These are phyloP conservation scores for Passer montanus DNA, from an alignment of 2,113 vertebrate species.

Conservation along the genomic window DNA sequence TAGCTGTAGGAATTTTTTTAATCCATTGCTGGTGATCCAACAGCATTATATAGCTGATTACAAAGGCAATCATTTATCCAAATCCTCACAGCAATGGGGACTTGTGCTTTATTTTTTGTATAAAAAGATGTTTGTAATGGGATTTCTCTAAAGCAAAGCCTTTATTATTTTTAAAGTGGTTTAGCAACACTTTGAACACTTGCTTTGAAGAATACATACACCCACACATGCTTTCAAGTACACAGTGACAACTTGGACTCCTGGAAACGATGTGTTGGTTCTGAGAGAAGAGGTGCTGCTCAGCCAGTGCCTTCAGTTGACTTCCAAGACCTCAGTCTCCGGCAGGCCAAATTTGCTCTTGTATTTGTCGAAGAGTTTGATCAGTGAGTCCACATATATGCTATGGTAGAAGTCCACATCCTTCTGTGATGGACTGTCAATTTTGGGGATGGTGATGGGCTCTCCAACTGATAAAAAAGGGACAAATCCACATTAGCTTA, in stretches of 20 bases:
- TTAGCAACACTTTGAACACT: constrained; percentile 70
- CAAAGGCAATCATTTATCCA: neutral
- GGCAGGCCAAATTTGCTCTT: constrained; percentile 89
- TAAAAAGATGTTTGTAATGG: neutral
- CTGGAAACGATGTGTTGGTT: neutral
- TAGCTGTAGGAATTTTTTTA: neutral
- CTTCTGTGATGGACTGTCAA: constrained; percentile 82
- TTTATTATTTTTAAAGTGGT: constrained; percentile 47
- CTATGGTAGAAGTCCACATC: constrained; percentile 89
- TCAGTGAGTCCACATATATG: constrained; percentile 87
- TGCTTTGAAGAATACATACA: constrained; percentile 63
- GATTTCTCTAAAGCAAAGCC: constrained; percentile 33
- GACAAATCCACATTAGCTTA: neutral
- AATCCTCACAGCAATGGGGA: neutral
- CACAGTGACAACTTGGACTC: constrained; percentile 61
- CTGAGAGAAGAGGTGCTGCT: neutral
- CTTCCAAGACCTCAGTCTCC: constrained; percentile 83
- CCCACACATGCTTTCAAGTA: constrained; percentile 64
- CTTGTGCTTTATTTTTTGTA: neutral
- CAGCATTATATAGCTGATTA: neutral
- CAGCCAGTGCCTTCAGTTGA: constrained; percentile 78
- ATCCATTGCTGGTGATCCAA: neutral
- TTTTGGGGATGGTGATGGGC: constrained; percentile 92
- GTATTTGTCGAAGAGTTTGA: constrained; percentile 89
- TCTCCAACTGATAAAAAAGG: constrained; percentile 85